Percentiles rank a stretch among this genome's conserved stretches.
Conservation (phyloP, 2,113 vertebrate species). For the Clarias macrocephalus region DNA sequence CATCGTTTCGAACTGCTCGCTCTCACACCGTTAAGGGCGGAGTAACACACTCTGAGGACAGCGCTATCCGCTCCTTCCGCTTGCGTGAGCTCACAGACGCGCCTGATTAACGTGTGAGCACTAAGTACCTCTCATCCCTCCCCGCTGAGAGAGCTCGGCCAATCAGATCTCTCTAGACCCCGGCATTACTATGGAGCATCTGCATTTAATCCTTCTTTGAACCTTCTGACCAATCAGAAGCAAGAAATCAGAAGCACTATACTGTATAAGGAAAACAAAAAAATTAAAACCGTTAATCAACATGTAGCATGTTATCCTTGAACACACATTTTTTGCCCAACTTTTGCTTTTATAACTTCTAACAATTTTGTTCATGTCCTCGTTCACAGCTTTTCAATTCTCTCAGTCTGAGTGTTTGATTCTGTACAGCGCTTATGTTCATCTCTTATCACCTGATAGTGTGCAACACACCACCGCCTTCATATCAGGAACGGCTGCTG, state of each 20-base stretch:
- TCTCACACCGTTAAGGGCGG: too few relatives aligned
- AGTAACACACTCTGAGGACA: too few relatives aligned
- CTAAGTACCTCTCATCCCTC: too few relatives aligned
- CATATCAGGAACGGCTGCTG: background rate
- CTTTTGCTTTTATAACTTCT: background rate
- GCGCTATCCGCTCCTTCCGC: too few relatives aligned
- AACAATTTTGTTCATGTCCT: background rate
- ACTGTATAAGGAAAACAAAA: background rate
- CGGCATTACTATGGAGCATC: too few relatives aligned
- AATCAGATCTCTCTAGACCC: too few relatives aligned
- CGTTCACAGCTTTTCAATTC: background rate
- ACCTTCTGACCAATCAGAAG: background rate
- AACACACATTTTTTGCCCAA: background rate
- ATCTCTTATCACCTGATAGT: background rate
- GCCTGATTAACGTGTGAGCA: too few relatives aligned
- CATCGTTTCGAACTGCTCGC: too few relatives aligned
- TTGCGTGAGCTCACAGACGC: too few relatives aligned
- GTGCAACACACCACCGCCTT: background rate
- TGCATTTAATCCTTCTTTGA: too few relatives aligned
- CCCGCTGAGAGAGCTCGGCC: too few relatives aligned
- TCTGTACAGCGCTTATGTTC: background rate
- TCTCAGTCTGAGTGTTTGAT: background rate
- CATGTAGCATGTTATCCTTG: background rate
- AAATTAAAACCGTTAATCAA: background rate
- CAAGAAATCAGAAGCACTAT: background rate